A percentile compares a stretch with the other conserved stretches of the same genome.
These are phyloP conservation scores for Phortica okadai DNA, from an alignment of 2,888 invertebrate species.

Conservation along the genomic window DNA sequence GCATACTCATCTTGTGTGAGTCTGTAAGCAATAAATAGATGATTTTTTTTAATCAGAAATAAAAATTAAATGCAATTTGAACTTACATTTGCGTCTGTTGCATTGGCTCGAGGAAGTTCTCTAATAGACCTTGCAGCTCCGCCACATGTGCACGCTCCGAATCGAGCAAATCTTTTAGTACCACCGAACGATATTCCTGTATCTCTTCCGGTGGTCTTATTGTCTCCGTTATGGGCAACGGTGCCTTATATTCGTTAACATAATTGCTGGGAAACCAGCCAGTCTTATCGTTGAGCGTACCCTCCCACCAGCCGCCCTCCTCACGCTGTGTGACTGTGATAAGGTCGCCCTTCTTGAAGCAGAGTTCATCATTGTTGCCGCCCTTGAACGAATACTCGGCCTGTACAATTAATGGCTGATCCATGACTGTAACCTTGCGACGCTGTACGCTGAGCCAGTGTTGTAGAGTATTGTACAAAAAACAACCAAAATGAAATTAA, in stretches of 20 bases:
- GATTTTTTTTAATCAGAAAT: slow-evolving; percentile 25
- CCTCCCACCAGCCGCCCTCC: slow-evolving; percentile 99
- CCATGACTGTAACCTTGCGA: slow-evolving; percentile 58
- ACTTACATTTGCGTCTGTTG: slow-evolving; percentile 91
- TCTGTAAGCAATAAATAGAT: slow-evolving; percentile 77
- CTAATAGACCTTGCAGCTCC: slow-evolving; percentile 90
- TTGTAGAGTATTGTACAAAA: background rate
- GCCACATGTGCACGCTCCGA: slow-evolving; percentile 94
- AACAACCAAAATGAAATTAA: too few relatives aligned
- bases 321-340: slow-evolving; percentile 97
- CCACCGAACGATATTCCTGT: slow-evolving; percentile 89
- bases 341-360: slow-evolving; percentile 96
- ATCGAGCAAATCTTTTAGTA: slow-evolving; percentile 92
- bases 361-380: slow-evolving; percentile 97
- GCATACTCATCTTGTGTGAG: slow-evolving; percentile 90
- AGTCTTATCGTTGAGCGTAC: slow-evolving; percentile 94
- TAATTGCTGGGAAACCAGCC: slow-evolving; percentile 99
- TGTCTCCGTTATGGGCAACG: slow-evolving; percentile 80
- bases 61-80: slow-evolving; percentile 9
- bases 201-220: slow-evolving; percentile 83
- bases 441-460: background rate
- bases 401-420: slow-evolving; percentile 83
- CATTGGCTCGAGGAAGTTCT: slow-evolving; percentile 91
- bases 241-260: slow-evolving; percentile 88
- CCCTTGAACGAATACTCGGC: slow-evolving; percentile 96